Conservation (phyloP, 2,888 invertebrate species). For the Tenthredo notha region DNA sequence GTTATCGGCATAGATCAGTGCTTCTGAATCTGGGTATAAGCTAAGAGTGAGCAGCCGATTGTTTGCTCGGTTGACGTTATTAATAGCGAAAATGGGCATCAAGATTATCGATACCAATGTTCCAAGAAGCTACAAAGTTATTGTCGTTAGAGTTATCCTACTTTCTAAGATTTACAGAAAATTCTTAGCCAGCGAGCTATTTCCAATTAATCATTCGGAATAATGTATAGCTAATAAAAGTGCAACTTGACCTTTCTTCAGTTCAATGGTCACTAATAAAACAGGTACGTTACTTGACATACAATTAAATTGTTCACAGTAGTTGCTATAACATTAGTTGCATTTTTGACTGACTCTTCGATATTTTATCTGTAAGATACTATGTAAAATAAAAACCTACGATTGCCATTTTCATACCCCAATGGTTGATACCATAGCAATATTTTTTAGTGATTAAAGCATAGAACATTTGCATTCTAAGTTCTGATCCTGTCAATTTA, state of each 20-base stretch:
- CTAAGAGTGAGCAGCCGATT: slow-evolving; percentile 73
- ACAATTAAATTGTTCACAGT: background rate
- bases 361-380: background rate
- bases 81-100: slow-evolving; percentile 70
- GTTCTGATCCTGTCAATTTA: slow-evolving; percentile 69
- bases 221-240: background rate
- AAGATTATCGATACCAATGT: slow-evolving; percentile 71
- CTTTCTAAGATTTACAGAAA: background rate
- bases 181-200: background rate
- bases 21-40: slow-evolving; percentile 67
- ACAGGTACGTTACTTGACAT: background rate
- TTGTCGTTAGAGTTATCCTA: background rate
- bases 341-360: background rate
- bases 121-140: slow-evolving; percentile 67
- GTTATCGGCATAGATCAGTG: slow-evolving; percentile 68
- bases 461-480: slow-evolving; percentile 70
- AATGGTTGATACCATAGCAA: slow-evolving; percentile 71
- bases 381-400: slow-evolving; percentile 12
- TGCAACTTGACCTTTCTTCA: background rate
- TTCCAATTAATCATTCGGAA: background rate
- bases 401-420: slow-evolving; percentile 57
- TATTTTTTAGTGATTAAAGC: slow-evolving; percentile 75
- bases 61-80: slow-evolving; percentile 59
- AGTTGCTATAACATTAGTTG: background rate
- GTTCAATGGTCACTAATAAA: background rate